A percentile compares a stretch with the other conserved stretches of the same genome.
Conservation (phyloP, 2,888 invertebrate genomes). For the Gandaritis pyraliata region DNA sequence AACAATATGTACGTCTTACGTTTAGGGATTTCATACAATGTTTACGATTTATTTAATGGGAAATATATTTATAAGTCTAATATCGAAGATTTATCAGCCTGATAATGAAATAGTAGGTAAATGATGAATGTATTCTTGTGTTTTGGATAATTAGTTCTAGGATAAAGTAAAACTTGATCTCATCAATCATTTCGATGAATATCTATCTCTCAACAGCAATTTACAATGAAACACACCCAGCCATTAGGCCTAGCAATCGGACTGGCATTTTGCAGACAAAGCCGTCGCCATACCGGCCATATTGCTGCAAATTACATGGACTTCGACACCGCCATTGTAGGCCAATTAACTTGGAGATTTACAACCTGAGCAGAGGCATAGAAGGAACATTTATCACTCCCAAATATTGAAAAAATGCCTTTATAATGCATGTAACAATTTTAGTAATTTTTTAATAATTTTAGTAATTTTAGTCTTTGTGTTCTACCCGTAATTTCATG, state of each 20-base stretch:
- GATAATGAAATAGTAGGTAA: no score
- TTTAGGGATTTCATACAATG: no score
- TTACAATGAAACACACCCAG: slow-evolving; percentile 19
- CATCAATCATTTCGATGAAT: slow-evolving; percentile 14
- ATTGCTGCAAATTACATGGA: slow-evolving; percentile 34
- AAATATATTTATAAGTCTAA: no score
- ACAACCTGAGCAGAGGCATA: slow-evolving; percentile 27
- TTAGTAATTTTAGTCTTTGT: no score
- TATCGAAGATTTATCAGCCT: no score
- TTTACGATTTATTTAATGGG: no score
- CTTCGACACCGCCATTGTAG: slow-evolving; percentile 35
- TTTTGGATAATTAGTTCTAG: no score
- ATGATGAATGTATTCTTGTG: no score
- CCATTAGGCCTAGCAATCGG: slow-evolving; percentile 15
- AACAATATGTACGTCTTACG: no score
- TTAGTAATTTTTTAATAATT: no score
- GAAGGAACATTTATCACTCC: slow-evolving; percentile 1
- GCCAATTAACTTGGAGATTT: slow-evolving; percentile 38
- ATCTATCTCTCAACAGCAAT: slow-evolving; percentile 17
- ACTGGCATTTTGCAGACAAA: slow-evolving; percentile 25
- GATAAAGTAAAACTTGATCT: not conserved
- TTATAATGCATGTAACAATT: no score
- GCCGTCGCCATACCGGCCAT: slow-evolving; percentile 28
- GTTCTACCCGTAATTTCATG: no score
- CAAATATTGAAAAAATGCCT: not conserved